Percentiles rank a stretch among this genome's conserved stretches.
phyloP scores from a whole-genome alignment of 2,888 invertebrate species.

The Drosophila falleni region DNA sequence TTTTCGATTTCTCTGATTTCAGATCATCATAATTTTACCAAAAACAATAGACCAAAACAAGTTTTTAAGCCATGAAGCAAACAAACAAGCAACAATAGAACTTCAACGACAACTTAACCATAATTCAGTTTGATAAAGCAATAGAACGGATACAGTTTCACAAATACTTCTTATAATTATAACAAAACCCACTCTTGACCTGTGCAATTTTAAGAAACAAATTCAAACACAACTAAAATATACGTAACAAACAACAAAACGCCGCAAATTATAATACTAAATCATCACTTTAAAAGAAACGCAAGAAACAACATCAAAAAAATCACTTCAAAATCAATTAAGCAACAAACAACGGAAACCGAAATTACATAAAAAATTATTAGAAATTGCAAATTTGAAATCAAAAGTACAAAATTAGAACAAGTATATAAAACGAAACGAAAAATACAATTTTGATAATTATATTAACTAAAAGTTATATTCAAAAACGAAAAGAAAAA shows the following conservation, averaged over 20 bases:
- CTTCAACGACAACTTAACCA: slow-evolving; percentile 75
- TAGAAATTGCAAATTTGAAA: slow-evolving; percentile 63
- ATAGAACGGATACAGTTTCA: slow-evolving; percentile 79
- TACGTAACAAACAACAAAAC: slow-evolving; percentile 20
- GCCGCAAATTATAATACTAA: slow-evolving; percentile 22
- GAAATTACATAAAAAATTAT: slow-evolving; percentile 8
- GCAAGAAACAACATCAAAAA: slow-evolving; percentile 28
- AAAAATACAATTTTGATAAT: slow-evolving; percentile 45
- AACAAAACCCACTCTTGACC: slow-evolving; percentile 36
- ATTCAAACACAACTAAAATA: slow-evolving; percentile 31
- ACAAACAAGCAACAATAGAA: slow-evolving; percentile 69
- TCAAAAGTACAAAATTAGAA: slow-evolving; percentile 69
- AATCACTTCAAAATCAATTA: slow-evolving; percentile 21
- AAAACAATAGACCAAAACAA: slow-evolving; percentile 82
- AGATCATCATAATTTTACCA: slow-evolving; percentile 83
- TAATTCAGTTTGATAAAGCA: slow-evolving; percentile 79
- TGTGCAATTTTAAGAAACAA: slow-evolving; percentile 41
- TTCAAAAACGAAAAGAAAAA: not conserved
- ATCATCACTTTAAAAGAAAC: slow-evolving; percentile 19
- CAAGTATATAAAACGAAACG: slow-evolving; percentile 34
- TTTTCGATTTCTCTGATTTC: slow-evolving; percentile 53
- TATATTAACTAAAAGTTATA: slow-evolving; percentile 7
- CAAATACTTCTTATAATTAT: slow-evolving; percentile 10
- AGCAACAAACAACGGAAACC: slow-evolving; percentile 1
- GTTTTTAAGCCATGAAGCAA: slow-evolving; percentile 67